A percentile compares a stretch with the other conserved stretches of the same genome.
These are phyloP conservation scores for Pachyseris speciosa DNA, from an alignment of 64 coral and sea anemone genomes.

Conservation along the genomic window DNA sequence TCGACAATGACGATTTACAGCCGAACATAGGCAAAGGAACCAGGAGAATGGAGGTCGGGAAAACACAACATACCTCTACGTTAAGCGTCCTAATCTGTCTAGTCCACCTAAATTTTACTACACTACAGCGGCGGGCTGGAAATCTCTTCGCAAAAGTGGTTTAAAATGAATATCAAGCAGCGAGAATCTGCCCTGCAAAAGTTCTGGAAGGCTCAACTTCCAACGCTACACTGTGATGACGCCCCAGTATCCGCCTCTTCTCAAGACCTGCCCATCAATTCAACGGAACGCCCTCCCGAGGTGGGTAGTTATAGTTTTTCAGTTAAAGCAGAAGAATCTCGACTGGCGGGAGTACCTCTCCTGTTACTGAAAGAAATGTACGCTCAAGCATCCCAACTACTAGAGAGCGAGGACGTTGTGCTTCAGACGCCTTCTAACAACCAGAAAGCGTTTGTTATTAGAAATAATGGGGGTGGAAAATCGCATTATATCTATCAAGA, in stretches of 20 bases:
- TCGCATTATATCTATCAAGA: neutral
- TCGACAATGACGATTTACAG: no score
- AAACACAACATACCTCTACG: no score
- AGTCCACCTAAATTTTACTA: no score
- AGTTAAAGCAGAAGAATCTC: constrained; percentile 21
- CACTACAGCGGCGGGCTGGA: no score
- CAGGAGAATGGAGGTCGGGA: no score
- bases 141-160: neutral
- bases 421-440: neutral
- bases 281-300: neutral
- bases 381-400: neutral
- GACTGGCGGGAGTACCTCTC: constrained; percentile 8
- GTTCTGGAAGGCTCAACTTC: constrained; percentile 3
- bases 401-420: neutral
- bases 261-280: no score
- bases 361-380: constrained; percentile 25
- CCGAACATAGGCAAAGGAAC: no score
- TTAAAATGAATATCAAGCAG: neutral
- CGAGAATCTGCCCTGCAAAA: constrained; percentile 7
- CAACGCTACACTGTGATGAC: neutral
- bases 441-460: neutral
- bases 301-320: neutral
- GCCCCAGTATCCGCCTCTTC: no score
- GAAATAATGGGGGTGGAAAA: neutral
- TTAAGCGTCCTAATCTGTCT: no score